A percentile compares a stretch with the other conserved stretches of the same genome.
These are phyloP conservation scores for Beris chalybata DNA, from an alignment of 2,888 invertebrate genomes.

Conservation along the genomic window DNA sequence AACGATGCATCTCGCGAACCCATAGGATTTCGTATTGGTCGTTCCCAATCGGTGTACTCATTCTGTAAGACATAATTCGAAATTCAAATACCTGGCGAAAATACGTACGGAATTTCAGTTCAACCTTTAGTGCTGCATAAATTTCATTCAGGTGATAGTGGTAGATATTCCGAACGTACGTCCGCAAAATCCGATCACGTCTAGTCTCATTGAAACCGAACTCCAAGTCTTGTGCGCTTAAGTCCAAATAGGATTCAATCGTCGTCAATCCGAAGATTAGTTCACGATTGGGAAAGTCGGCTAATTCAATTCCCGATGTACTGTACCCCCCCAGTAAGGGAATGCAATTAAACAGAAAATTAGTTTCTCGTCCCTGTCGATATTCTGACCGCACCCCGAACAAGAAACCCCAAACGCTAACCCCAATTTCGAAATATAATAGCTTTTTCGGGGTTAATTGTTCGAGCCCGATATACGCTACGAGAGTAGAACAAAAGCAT, in stretches of 20 bases:
- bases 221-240: conserved; percentile 82
- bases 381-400: too few relatives aligned
- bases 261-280: conserved; percentile 83
- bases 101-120: neutral
- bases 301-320: conserved; percentile 76
- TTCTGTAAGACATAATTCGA: conserved; percentile 61
- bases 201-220: conserved; percentile 90
- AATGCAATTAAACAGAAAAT: conserved; percentile 16
- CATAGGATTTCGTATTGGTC: conserved; percentile 81
- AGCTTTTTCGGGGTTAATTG: too few relatives aligned
- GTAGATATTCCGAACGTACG: conserved; percentile 91
- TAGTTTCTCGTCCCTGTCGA: too few relatives aligned
- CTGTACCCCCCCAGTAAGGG: conserved; percentile 39
- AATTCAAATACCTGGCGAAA: neutral
- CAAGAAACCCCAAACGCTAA: too few relatives aligned
- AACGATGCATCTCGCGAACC: conserved; percentile 83
- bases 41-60: conserved; percentile 96
- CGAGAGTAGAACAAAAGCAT: too few relatives aligned
- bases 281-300: conserved; percentile 80
- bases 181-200: conserved; percentile 83
- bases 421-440: too few relatives aligned
- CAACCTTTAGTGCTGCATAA: conserved; percentile 79
- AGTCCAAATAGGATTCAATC: conserved; percentile 78
- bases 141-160: conserved; percentile 94
- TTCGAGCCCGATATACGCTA: too few relatives aligned